Evolutionary conservation across 2,888 invertebrate genomes (phyloP), one percentile per base, ranked within the genome.

Genomic region (Sicus ferrugineus): DNA sequence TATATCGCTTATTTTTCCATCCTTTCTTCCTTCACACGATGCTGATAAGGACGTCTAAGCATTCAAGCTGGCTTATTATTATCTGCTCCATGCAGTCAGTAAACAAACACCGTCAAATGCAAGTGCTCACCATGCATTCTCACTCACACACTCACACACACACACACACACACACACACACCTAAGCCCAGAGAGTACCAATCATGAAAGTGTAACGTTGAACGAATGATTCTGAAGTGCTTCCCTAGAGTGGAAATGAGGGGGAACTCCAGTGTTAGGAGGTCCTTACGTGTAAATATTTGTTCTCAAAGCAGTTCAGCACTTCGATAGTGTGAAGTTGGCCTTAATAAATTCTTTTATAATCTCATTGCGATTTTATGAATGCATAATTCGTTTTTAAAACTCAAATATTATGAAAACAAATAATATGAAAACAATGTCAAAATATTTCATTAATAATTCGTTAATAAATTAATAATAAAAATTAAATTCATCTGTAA

Each of bases 141-240:
- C n/a, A n/a, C n/a, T n/a, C n/a, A n/a, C n/a, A n/a, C 54, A 54
- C 23, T 16, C n/a, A n/a, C n/a, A n/a, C n/a, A n/a, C 14, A 42
- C 7, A 42, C 42, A 4, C 2, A 42, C 4, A 42, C 16, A 16
- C 42, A 42, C 42, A 42, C 14, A 34, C 11, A 16, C 1, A 42
- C 42, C 14, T 1, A 3, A 42, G 42, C 42, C 42, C n/a, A n/a
- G 26, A 54, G 28, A 28, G 54, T 54, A 54, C 26, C 54, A 54
- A 54, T 54, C 28, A 54, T 54, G 54, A 54, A 54, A 54, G 54
- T 28, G 26, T 54, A 28, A 54, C 52, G 54, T 54, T 6, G 38
- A 38, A 11, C 38, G 11, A 42, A 28, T 54, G 54, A 54, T 28
- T 54, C 28, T 54, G 54, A 54, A 28, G 54, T 28, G 54, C 11